Evolutionary conservation across 2,113 vertebrate genomes (phyloP).

Genomic region (Rhadina sibilatrix): DNA sequence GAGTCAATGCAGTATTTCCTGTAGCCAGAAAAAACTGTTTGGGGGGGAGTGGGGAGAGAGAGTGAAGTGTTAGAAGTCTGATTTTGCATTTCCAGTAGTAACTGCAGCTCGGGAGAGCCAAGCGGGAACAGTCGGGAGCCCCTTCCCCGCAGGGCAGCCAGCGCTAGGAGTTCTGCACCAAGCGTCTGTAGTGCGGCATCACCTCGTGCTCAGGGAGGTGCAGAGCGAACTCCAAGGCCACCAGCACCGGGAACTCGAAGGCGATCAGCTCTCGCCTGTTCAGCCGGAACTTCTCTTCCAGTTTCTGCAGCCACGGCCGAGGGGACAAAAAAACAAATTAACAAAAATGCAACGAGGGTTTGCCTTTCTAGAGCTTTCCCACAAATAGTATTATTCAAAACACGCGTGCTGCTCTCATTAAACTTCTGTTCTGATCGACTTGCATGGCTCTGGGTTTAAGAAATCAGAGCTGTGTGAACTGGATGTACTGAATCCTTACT

Average conservation of each 20-base stretch:
- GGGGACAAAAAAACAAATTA: neutral
- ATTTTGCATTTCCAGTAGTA: constrained; percentile 65
- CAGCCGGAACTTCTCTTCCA: constrained; percentile 97
- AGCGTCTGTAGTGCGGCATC: constrained; percentile 97
- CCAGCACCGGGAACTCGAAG: constrained; percentile 95
- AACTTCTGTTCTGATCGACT: neutral
- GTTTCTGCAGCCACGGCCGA: constrained; percentile 79
- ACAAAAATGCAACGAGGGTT: neutral
- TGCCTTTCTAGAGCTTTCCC: neutral
- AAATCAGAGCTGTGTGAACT: neutral
- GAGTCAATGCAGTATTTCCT: neutral
- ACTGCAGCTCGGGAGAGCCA: neutral
- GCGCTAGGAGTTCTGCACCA: constrained; percentile 93
- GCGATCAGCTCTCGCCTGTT: constrained; percentile 95
- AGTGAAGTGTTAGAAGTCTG: neutral
- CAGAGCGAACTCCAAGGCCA: constrained; percentile 96
- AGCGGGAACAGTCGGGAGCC: constrained; percentile 24
- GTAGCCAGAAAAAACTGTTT: neutral
- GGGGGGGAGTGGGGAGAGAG: neutral
- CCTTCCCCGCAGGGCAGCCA: constrained; percentile 70
- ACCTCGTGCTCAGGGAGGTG: constrained; percentile 95
- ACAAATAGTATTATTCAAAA: neutral
- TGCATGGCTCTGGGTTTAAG: neutral
- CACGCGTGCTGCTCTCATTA: accelerated
- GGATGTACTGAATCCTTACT: neutral